Conservation (phyloP, 1,140 invertebrate genomes). For the Ostrea denselamellosa region DNA sequence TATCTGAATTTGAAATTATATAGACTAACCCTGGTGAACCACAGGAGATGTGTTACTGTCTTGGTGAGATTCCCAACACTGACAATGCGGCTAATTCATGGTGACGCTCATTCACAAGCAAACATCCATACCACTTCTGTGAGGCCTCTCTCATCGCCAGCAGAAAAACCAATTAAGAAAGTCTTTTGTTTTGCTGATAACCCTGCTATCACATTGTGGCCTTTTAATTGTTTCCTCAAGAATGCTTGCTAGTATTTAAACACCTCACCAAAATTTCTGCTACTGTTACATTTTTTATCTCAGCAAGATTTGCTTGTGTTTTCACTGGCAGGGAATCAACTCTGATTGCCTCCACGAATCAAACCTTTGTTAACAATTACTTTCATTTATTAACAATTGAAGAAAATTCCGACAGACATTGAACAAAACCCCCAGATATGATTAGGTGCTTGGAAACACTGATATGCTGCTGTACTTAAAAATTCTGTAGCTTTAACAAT, state of each 20-base stretch:
- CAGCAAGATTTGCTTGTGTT: constrained; percentile 20
- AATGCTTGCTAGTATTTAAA: constrained; percentile 27
- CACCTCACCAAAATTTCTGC: constrained; percentile 36
- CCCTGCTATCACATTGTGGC: constrained; percentile 34
- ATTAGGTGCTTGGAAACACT: constrained; percentile 27
- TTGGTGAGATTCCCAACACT: not conserved
- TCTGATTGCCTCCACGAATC: constrained; percentile 43
- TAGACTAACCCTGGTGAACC: constrained; percentile 23
- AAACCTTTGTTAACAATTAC: constrained; percentile 49
- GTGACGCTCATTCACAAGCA: constrained; percentile 31
- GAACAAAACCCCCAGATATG: constrained; percentile 41
- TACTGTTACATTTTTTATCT: constrained; percentile 19
- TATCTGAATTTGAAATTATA: not conserved
- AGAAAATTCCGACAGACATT: constrained; percentile 45
- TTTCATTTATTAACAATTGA: constrained; percentile 50
- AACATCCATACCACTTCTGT: constrained; percentile 33
- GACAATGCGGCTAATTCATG: not conserved
- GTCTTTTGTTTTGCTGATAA: constrained; percentile 48
- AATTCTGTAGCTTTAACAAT: constrained; percentile 33
- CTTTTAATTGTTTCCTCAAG: constrained; percentile 46
- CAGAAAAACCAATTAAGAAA: constrained; percentile 45
- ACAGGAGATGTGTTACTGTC: not conserved
- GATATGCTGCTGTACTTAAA: constrained; percentile 35
- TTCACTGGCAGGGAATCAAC: constrained; percentile 42
- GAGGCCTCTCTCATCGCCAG: constrained; percentile 15